phyloP scores from a whole-genome alignment of 2,113 vertebrate genomes.

The Melanotaenia duboulayi region DNA sequence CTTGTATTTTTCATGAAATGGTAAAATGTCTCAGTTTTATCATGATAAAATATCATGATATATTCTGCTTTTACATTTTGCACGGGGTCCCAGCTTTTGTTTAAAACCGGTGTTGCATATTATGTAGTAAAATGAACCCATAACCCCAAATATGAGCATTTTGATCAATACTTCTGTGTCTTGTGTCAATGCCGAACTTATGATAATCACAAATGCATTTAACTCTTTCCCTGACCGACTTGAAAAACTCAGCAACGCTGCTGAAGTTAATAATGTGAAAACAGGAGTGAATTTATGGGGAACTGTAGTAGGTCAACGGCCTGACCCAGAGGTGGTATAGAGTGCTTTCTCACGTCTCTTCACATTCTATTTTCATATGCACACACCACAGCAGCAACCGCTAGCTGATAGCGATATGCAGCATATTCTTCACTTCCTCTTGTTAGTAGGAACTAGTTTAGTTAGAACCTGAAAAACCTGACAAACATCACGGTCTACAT shows the following conservation, averaged over 20 bases:
- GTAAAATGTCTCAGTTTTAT: too few relatives aligned
- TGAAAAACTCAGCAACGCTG: constrained; percentile 6
- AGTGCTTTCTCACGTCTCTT: not conserved
- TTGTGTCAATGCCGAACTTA: constrained; percentile 15
- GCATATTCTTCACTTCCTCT: not conserved
- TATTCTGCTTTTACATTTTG: too few relatives aligned
- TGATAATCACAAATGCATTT: constrained; percentile 18
- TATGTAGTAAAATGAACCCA: too few relatives aligned
- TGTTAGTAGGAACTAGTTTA: not conserved
- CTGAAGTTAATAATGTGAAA: constrained; percentile 19
- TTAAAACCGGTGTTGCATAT: too few relatives aligned
- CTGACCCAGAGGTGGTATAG: too few relatives aligned
- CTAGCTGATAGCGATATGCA: not conserved
- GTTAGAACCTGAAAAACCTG: too few relatives aligned
- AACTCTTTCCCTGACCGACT: constrained; percentile 30
- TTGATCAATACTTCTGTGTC: constrained; percentile 32
- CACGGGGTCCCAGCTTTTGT: too few relatives aligned
- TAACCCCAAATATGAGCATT: constrained; percentile 19
- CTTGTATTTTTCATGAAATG: too few relatives aligned
- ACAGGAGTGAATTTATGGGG: constrained; percentile 3
- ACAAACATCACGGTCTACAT: too few relatives aligned
- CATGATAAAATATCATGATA: too few relatives aligned
- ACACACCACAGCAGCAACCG: not conserved
- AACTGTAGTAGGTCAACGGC: too few relatives aligned
- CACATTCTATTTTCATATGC: not conserved